These are phyloP conservation scores for Diceros bicornis DNA, from an alignment of 2,797 vertebrate species.

Conservation along the genomic window DNA sequence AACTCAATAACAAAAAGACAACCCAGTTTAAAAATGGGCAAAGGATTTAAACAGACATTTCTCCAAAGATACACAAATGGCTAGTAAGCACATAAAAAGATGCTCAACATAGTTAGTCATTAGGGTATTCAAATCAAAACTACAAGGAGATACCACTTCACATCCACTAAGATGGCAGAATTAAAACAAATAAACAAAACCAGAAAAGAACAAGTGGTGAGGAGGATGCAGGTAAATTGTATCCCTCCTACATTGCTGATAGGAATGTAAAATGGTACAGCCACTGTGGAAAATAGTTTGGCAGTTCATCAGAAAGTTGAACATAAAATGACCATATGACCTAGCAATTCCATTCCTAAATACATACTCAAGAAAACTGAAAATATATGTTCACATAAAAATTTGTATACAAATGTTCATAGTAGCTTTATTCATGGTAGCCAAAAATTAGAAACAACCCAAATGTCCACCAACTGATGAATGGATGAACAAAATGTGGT, in stretches of 20 bases:
- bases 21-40: not conserved
- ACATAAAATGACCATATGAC: not conserved
- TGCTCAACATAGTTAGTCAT: not conserved
- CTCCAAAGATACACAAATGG: not conserved
- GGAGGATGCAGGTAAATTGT: not conserved
- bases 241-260: not conserved
- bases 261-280: not conserved
- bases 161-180: not conserved
- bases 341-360: not conserved
- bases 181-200: not conserved
- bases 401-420: not conserved
- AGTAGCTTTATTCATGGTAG: not conserved
- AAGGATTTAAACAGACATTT: not conserved
- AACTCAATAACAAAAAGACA: not conserved
- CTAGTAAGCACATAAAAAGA: not conserved
- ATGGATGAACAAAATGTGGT: not conserved
- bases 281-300: not conserved
- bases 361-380: not conserved
- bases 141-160: not conserved
- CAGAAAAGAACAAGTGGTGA: not conserved
- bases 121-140: not conserved
- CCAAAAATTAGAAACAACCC: not conserved
- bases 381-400: not conserved
- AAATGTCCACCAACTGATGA: not conserved
- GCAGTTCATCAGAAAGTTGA: not conserved